Conservation (phyloP, 2,888 invertebrate genomes). For the Macrophya alboannulata region DNA sequence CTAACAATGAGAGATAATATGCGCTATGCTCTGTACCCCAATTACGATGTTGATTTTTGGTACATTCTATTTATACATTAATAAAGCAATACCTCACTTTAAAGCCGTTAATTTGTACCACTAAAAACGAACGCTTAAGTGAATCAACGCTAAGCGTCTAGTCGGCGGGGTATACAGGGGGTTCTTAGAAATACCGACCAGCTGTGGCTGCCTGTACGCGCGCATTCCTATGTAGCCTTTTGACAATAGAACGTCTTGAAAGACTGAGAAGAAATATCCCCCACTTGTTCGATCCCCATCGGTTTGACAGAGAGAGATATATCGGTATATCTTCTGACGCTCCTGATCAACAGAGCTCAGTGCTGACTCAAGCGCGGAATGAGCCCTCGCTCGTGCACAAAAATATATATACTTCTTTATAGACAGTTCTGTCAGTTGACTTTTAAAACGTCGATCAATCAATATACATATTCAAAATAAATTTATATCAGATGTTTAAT, state of each 20-base stretch:
- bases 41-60: neutral
- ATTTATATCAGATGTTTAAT: neutral
- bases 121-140: constrained; percentile 12
- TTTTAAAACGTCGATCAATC: neutral
- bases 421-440: too few relatives aligned
- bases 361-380: neutral
- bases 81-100: neutral
- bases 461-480: neutral
- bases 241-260: constrained; percentile 20
- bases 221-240: constrained; percentile 22
- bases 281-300: constrained; percentile 21
- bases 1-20: neutral
- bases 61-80: neutral
- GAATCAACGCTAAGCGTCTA: neutral
- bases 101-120: constrained; percentile 10
- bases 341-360: neutral
- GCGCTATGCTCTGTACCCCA: neutral
- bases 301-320: constrained; percentile 11
- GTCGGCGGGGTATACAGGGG: neutral
- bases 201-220: neutral
- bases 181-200: constrained; percentile 12
- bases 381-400: neutral
- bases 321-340: neutral
- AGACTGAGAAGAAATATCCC: constrained; percentile 9
- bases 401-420: neutral